Percentiles rank a stretch among this genome's conserved stretches.
phyloP scores from a whole-genome alignment of 2,888 invertebrate species.

The Ferrisia virgata region DNA sequence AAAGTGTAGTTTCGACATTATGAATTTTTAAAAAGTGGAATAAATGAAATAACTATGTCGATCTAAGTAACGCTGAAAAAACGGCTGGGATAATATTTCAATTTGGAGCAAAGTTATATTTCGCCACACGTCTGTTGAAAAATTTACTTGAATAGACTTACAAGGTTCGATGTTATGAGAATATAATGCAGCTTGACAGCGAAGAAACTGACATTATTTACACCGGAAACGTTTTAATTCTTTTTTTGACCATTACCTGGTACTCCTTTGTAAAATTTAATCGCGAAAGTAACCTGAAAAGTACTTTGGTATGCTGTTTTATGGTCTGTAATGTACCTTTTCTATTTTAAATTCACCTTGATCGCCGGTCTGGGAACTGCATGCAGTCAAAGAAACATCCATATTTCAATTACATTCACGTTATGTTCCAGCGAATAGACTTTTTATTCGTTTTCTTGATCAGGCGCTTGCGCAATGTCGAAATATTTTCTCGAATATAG shows the following conservation, averaged over 20 bases:
- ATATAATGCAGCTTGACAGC: background rate
- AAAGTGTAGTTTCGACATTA: too few relatives aligned
- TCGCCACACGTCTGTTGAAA: too few relatives aligned
- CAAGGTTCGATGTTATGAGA: too few relatives aligned
- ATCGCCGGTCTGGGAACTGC: conserved; percentile 8
- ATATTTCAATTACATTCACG: conserved; percentile 20
- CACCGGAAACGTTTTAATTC: background rate
- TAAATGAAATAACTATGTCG: too few relatives aligned
- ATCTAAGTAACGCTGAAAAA: too few relatives aligned
- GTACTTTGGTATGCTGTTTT: conserved; percentile 27
- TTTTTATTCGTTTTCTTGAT: background rate
- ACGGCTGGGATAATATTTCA: too few relatives aligned
- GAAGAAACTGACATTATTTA: background rate
- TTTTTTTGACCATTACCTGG: background rate
- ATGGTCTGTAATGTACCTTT: background rate
- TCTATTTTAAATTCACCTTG: conserved; percentile 8
- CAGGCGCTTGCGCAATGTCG: background rate
- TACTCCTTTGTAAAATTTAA: background rate
- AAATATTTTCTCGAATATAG: background rate
- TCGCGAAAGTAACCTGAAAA: background rate
- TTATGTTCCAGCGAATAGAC: background rate
- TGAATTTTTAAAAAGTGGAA: too few relatives aligned
- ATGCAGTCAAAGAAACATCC: background rate
- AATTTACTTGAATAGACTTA: too few relatives aligned
- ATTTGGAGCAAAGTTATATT: too few relatives aligned